These are phyloP conservation scores for Celastrina argiolus DNA, from an alignment of 2,888 invertebrate genomes.

Conservation along the genomic window DNA sequence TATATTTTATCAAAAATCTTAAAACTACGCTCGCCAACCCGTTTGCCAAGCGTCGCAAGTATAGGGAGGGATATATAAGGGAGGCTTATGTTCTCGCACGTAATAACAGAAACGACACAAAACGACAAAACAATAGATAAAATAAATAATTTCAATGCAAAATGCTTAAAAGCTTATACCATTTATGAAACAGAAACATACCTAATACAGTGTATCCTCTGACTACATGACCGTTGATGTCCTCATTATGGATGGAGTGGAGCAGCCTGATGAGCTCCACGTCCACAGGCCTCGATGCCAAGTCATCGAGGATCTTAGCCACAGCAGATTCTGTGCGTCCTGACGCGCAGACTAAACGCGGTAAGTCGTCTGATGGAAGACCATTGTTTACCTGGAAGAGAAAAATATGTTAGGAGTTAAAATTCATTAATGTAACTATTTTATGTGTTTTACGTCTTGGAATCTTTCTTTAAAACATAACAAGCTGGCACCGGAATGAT, in stretches of 20 bases:
- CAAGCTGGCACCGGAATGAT: too few species aligned
- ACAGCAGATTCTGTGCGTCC: conserved; percentile 90
- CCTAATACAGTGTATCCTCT: conserved; percentile 84
- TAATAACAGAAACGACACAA: too few species aligned
- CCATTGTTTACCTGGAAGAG: conserved; percentile 73
- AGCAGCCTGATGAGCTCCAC: conserved; percentile 79
- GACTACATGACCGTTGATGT: conserved; percentile 82
- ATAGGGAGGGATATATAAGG: too few species aligned
- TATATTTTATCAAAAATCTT: too few species aligned
- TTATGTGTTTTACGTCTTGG: too few species aligned
- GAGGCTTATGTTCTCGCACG: too few species aligned
- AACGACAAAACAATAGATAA: background rate
- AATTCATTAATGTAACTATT: too few species aligned
- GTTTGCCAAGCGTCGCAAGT: too few species aligned
- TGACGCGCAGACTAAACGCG: conserved; percentile 84
- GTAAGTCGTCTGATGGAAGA: conserved; percentile 80
- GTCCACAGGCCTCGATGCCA: conserved; percentile 80
- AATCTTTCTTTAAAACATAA: too few species aligned
- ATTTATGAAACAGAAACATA: conserved; percentile 32
- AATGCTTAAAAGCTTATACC: background rate
- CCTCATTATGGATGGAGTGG: conserved; percentile 78
- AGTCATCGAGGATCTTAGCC: conserved; percentile 79
- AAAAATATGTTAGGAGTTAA: too few species aligned
- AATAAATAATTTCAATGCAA: background rate
- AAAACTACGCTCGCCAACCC: too few species aligned